A percentile compares a stretch with the other conserved stretches of the same genome.
Evolutionary conservation across 2,113 vertebrate species (phyloP).

Genomic region (Pterophyllum scalare): DNA sequence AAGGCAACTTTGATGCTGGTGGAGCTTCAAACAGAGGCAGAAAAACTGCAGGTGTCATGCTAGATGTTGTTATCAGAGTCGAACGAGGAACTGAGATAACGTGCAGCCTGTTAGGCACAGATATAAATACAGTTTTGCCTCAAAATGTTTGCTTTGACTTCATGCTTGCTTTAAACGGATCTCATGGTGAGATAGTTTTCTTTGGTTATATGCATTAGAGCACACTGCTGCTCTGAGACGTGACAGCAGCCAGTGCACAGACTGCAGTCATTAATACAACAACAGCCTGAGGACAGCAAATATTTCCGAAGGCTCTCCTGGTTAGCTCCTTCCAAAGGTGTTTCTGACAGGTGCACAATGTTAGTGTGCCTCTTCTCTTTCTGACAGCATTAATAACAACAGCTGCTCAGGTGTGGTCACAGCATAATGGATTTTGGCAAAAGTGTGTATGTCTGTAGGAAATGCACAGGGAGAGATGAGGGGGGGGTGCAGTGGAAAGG

Average conservation of each 20-base stretch:
- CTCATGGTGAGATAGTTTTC: too few relatives aligned
- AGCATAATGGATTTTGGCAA: not conserved
- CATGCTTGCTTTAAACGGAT: too few relatives aligned
- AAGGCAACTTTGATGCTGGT: not conserved
- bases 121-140: not conserved
- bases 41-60: not conserved
- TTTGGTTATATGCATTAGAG: not conserved
- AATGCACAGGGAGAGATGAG: not conserved
- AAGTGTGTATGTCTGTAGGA: not conserved
- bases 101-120: not conserved
- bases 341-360: not conserved
- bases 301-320: not conserved
- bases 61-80: not conserved
- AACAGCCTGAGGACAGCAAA: not conserved
- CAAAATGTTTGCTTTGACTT: not conserved
- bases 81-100: not conserved
- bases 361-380: not conserved
- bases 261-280: not conserved
- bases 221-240: not conserved
- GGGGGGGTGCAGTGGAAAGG: not conserved
- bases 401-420: not conserved
- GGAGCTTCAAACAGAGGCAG: fast-evolving
- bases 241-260: not conserved
- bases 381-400: not conserved
- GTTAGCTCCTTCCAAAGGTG: not conserved